These are phyloP conservation scores for Lethrus apterus DNA, from an alignment of 1,140 invertebrate genomes.

Conservation along the genomic window DNA sequence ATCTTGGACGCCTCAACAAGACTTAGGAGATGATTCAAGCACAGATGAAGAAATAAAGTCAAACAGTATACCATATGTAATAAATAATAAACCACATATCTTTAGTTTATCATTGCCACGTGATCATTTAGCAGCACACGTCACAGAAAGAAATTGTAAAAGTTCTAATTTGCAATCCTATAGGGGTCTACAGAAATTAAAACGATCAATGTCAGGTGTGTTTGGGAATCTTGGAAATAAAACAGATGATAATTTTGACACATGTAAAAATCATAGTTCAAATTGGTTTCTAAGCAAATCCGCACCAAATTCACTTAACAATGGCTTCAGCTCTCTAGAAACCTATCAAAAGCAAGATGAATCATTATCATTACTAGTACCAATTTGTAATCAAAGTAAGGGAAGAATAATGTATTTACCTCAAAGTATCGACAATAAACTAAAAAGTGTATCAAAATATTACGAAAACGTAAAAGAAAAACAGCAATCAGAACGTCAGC, in stretches of 20 bases:
- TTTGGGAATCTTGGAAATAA: conserved; percentile 41
- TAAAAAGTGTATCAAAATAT: background rate
- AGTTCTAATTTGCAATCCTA: conserved; percentile 45
- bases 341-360: conserved; percentile 21
- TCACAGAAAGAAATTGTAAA: conserved; percentile 25
- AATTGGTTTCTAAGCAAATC: conserved; percentile 74
- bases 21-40: conserved; percentile 58
- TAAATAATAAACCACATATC: conserved; percentile 47
- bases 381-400: conserved; percentile 8
- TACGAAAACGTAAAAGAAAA: background rate
- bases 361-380: conserved; percentile 15
- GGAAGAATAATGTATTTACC: conserved; percentile 22
- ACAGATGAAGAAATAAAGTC: conserved; percentile 25
- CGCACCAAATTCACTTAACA: conserved; percentile 68
- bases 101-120: conserved; percentile 66
- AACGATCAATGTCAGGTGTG: conserved; percentile 60
- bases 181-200: conserved; percentile 59
- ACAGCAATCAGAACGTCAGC: conserved; percentile 44
- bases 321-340: conserved; percentile 42
- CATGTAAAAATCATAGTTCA: conserved; percentile 41
- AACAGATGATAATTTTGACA: conserved; percentile 30
- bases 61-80: background rate
- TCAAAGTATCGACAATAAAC: background rate
- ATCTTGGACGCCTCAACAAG: conserved; percentile 76
- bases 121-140: conserved; percentile 45